These are phyloP conservation scores for Squalus acanthias DNA, from an alignment of 2,797 vertebrate genomes.

Conservation along the genomic window DNA sequence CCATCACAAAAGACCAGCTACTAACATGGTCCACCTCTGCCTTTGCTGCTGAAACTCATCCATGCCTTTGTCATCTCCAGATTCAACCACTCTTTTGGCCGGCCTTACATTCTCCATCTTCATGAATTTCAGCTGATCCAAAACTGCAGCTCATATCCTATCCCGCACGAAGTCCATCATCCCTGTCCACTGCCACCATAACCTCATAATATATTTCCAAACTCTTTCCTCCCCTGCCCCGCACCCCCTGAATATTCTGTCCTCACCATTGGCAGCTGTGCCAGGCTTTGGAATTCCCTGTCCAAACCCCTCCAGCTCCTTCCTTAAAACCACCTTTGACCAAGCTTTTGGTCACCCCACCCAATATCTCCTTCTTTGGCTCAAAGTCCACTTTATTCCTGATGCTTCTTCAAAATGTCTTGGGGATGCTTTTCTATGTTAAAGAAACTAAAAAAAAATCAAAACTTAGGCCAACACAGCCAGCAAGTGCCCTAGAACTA, in stretches of 20 bases:
- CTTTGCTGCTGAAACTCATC: too few relatives aligned
- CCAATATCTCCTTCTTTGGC: not conserved
- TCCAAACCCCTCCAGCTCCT: not conserved
- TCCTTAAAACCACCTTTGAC: not conserved
- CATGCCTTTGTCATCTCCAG: too few relatives aligned
- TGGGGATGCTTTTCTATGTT: not conserved
- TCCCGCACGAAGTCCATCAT: not conserved
- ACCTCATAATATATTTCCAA: not conserved
- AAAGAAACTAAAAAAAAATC: not conserved
- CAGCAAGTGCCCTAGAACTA: not conserved
- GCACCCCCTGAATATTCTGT: too few relatives aligned
- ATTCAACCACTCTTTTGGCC: too few relatives aligned
- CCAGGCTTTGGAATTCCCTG: not conserved
- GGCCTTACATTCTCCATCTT: too few relatives aligned
- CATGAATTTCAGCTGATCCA: too few relatives aligned
- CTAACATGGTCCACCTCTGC: too few relatives aligned
- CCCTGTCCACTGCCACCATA: not conserved
- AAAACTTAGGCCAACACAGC: not conserved
- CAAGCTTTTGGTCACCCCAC: not conserved
- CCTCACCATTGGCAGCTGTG: too few relatives aligned
- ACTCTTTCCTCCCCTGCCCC: too few relatives aligned
- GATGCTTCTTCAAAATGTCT: not conserved
- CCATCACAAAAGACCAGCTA: too few relatives aligned
- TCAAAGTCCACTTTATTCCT: not conserved
- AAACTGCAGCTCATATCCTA: too few relatives aligned